Base-by-base conservation (phyloP, 2,113 vertebrate species). In the Cariama cristata region DNA sequence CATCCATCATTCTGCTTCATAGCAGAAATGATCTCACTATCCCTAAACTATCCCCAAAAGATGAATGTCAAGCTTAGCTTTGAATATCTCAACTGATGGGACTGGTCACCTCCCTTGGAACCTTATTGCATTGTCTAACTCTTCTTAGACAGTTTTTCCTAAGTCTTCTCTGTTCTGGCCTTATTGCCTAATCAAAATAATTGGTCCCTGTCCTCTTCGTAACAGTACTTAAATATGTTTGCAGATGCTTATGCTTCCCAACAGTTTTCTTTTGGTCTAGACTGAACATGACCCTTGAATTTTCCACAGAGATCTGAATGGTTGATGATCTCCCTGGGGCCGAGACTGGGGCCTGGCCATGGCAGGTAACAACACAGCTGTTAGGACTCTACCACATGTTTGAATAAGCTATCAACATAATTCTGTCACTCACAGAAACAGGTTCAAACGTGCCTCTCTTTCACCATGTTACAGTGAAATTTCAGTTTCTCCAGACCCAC, bases 221-320 rank as follows among this genome's bases (percentile, higher is more conserved):
- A 82, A 18, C 58, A 58, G 73, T 8, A 68, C 90, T 94, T 93
- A 67, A 90, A 88, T 40, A 59, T 12, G 52, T 94, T 88, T 94
- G 95, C 95, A 97, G 95, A 93, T 11, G 16, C 45, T 86, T 42
- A 18, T 40, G 50, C 86, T 96, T 91, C 91, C 71, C 75, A 85
- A 60, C 9, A 94, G 95, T 94, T 95, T 97, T 95, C 95, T 93
- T 97, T 93, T 52, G 96, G 93, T 95, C 95, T 96, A 97, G 95
- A 96, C 97, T 86, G 92, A 96, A 53, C 67, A 44, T 4, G 47
- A 84, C 50, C 88, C 82, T 63, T 55, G 85, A 59, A 87, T 93
- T 96, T 97, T 95, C 95, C 86, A 24, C 26, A 10, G 84, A 72
- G 86, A 93, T 71, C 67, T 7, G 1, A 24, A 26, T 9, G 26